Base-by-base conservation (phyloP, 2,888 invertebrate genomes). In the Podabrus alpinus region DNA sequence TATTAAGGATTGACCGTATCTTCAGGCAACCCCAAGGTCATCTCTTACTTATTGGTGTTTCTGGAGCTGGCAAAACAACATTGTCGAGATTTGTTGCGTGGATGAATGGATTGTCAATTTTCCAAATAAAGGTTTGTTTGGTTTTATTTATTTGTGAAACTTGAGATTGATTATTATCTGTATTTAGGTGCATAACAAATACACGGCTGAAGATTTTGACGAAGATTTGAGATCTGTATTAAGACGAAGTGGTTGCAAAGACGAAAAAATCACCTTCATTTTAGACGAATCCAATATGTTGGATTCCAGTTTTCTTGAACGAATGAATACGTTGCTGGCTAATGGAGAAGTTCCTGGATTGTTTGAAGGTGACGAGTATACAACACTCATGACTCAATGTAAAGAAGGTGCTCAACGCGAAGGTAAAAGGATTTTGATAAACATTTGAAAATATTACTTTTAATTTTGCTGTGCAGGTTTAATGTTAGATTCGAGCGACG, bases 11-110 rank as follows among this genome's bases (percentile, higher is more conserved):
- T 86, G 99, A 99, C 90, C 92, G 99, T 85, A 99, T 99, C 85
- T 99, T 99, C 93, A 92, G 99, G 72, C 99, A 99, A 88, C 98
- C 98, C 9, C 99, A 99, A 87, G 99, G 99, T 72, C 99, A 99
- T 88, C 88, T 99, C 81, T 88, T 99, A 82, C 91, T 99, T 9
- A 99, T 99, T 84, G 99, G 99, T 80, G 99, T 99, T 7, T 98
- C 98, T 69, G 99, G 99, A 66, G 97, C 99, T 79, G 99, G 99
- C 80, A 99, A 99, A 89, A 99, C 99, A 1, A 99, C 99, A 10
- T 91, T 99, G 81, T 99, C 99, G 21, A 92, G 99, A 80, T 99
- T 99, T 88, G 99, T 99, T 29, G 99, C 99, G 68, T 99, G 99
- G 98, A 97, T 99, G 95, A 99, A 99, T 87, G 99, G 99, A 9